phyloP scores from a whole-genome alignment of 2,888 invertebrate species.

The Lysandra bellargus region DNA sequence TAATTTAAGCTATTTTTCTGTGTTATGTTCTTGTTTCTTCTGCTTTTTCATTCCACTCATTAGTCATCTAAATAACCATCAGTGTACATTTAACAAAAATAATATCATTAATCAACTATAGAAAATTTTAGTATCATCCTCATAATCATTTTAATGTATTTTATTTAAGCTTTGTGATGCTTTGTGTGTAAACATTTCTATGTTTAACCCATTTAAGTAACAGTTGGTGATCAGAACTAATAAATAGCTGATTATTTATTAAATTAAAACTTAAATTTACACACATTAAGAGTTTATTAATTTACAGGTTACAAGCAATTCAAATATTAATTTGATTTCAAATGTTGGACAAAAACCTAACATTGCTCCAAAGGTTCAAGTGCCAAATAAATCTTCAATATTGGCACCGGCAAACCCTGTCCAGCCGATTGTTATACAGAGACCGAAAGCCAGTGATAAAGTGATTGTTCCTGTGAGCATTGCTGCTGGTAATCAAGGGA shows the following conservation, averaged over 20 bases:
- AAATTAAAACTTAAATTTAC: background rate
- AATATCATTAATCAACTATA: background rate
- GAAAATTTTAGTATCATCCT: background rate
- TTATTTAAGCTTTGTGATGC: background rate
- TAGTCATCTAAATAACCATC: background rate
- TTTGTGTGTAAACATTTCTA: background rate
- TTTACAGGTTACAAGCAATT: slow-evolving; percentile 69
- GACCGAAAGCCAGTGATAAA: slow-evolving; percentile 72
- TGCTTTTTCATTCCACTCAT: background rate
- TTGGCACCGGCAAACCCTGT: slow-evolving; percentile 65
- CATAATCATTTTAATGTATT: background rate
- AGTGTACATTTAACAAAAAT: background rate
- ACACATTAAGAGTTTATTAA: background rate
- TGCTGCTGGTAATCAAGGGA: slow-evolving; percentile 61
- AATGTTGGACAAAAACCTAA: slow-evolving; percentile 67
- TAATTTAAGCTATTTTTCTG: background rate
- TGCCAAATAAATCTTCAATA: slow-evolving; percentile 65
- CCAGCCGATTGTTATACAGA: slow-evolving; percentile 81
- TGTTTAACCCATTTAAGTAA: background rate
- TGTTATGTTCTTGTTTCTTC: background rate
- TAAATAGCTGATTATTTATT: background rate
- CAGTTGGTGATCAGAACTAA: background rate
- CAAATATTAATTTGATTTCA: slow-evolving; percentile 71
- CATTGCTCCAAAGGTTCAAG: slow-evolving; percentile 65
- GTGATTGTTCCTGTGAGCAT: slow-evolving; percentile 76